phyloP scores from a whole-genome alignment of 2,888 invertebrate species.

The Hemithea aestivaria region DNA sequence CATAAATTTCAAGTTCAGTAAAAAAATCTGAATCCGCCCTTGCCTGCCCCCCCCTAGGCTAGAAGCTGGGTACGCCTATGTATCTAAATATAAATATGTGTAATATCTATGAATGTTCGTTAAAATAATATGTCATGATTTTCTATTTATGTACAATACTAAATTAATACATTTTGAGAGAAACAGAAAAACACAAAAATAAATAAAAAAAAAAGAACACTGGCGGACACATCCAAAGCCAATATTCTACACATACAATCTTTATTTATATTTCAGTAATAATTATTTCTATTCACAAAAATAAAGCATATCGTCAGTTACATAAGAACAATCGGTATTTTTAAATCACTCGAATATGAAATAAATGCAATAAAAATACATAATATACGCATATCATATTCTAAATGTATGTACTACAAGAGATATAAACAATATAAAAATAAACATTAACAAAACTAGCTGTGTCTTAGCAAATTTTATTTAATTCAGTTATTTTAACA shows the following conservation, averaged over 20 bases:
- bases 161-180: constrained; percentile 7
- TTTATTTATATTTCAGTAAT: background rate
- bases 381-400: constrained; percentile 19
- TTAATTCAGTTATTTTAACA: no score
- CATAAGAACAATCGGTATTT: constrained; percentile 23
- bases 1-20: no score
- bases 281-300: constrained; percentile 13
- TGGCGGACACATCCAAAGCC: background rate
- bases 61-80: no score
- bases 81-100: constrained; percentile 10
- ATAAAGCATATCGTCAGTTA: constrained; percentile 11
- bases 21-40: no score
- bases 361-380: constrained; percentile 51
- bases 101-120: constrained; percentile 5
- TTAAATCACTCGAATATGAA: constrained; percentile 35
- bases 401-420: background rate
- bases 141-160: constrained; percentile 14
- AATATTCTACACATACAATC: background rate
- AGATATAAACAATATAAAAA: no score
- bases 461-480: no score
- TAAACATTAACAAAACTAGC: no score
- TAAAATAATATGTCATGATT: constrained; percentile 15
- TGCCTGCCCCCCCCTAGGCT: no score
- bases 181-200: constrained; percentile 3
- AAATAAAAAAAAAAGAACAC: no score